Percentiles rank a stretch among this genome's conserved stretches.
Evolutionary conservation across 2,113 vertebrate genomes (phyloP).

Genomic region (Polyodon spathula): DNA sequence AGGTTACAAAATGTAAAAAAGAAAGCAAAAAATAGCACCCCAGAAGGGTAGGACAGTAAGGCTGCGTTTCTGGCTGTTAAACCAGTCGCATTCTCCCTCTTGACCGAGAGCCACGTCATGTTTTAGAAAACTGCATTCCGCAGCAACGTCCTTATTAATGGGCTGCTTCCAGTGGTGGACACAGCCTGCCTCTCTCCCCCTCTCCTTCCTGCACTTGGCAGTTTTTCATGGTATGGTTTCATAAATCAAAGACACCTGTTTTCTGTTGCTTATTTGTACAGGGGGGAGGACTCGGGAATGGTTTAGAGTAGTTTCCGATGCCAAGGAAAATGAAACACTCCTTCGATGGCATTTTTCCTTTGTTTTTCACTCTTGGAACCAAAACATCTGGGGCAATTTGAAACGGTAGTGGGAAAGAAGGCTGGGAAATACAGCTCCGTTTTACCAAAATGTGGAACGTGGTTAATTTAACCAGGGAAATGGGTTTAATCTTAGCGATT

Average conservation of each 20-base stretch:
- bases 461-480: too few species aligned
- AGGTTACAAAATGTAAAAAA: slow-evolving; percentile 49
- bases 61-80: slow-evolving; percentile 36
- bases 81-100: slow-evolving; percentile 31
- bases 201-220: slow-evolving; percentile 13
- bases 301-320: slow-evolving; percentile 23
- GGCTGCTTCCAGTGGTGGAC: neutral
- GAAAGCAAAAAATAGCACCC: slow-evolving; percentile 47
- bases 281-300: slow-evolving; percentile 5
- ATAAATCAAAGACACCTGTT: slow-evolving; percentile 22
- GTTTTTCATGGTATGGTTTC: slow-evolving; percentile 7
- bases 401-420: slow-evolving; percentile 21
- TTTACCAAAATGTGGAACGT: neutral
- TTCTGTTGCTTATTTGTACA: slow-evolving; percentile 2
- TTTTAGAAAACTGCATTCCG: slow-evolving; percentile 23
- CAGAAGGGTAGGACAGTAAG: slow-evolving; percentile 35
- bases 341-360: slow-evolving; percentile 28
- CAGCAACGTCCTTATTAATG: slow-evolving; percentile 11
- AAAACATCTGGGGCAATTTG: slow-evolving; percentile 50
- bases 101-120: slow-evolving; percentile 32
- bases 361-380: slow-evolving; percentile 21
- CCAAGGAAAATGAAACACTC: slow-evolving; percentile 22
- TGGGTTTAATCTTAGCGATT: neutral
- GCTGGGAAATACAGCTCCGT: slow-evolving; percentile 4
- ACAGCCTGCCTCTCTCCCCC: neutral